These are phyloP conservation scores for Podarcis cretensis DNA, from an alignment of 2,113 vertebrate genomes.

Conservation along the genomic window DNA sequence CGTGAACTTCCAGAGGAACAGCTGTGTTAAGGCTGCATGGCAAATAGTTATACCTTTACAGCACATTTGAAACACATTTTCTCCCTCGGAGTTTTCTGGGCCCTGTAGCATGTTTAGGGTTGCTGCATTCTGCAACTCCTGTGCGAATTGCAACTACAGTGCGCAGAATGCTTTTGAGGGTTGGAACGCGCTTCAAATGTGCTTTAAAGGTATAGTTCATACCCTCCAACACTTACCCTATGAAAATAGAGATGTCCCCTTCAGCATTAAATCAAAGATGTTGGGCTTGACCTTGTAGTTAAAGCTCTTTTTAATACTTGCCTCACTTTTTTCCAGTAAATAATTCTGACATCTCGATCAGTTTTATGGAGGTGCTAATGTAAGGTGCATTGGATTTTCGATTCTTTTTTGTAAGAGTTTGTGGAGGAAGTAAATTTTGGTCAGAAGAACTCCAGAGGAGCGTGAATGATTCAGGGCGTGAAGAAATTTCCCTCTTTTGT, in stretches of 20 bases:
- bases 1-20: not conserved
- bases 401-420: not conserved
- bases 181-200: too few species aligned
- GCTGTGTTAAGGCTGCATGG: too few species aligned
- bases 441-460: not conserved
- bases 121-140: too few species aligned
- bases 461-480: not conserved
- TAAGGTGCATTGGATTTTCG: not conserved
- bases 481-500: not conserved
- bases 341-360: not conserved
- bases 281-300: not conserved
- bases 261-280: not conserved
- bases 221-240: too few species aligned
- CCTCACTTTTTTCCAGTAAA: not conserved
- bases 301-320: not conserved
- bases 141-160: too few species aligned
- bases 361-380: not conserved
- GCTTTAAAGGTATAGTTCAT: too few species aligned
- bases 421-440: slow-evolving; percentile 4
- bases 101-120: too few species aligned
- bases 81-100: too few species aligned
- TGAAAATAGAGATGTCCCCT: too few species aligned
- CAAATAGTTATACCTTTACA: too few species aligned
- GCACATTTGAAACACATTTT: too few species aligned
- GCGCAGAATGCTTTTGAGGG: too few species aligned